Percentiles rank a stretch among this genome's conserved stretches.
These are phyloP conservation scores for Tetramorium simillimum DNA, from an alignment of 1,140 invertebrate species.

Conservation along the genomic window DNA sequence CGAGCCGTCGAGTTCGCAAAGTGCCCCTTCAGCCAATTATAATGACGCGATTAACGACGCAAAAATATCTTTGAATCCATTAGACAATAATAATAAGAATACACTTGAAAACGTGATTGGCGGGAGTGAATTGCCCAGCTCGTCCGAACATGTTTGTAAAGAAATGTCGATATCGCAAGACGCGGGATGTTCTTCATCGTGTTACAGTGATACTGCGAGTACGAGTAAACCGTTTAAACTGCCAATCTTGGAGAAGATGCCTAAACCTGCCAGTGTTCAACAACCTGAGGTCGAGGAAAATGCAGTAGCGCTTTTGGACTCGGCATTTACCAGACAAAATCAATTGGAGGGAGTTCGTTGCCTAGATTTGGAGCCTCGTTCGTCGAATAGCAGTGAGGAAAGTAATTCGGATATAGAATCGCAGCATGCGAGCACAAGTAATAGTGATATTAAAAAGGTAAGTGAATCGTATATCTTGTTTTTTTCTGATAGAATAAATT, in stretches of 20 bases:
- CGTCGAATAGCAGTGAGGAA: conserved; percentile 81
- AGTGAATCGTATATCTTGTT: neutral
- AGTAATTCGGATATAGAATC: conserved; percentile 84
- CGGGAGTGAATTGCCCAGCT: conserved; percentile 28
- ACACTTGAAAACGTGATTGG: conserved; percentile 43
- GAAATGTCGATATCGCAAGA: conserved; percentile 32
- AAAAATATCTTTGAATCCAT: conserved; percentile 33
- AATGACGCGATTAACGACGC: conserved; percentile 33
- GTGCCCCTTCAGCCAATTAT: neutral
- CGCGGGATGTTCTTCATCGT: conserved; percentile 28
- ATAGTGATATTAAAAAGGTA: conserved; percentile 70
- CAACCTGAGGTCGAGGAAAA: conserved; percentile 78
- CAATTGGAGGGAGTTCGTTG: conserved; percentile 72
- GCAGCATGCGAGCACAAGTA: conserved; percentile 75
- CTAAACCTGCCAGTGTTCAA: conserved; percentile 78
- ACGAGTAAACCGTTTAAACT: conserved; percentile 79
- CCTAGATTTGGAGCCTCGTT: conserved; percentile 78
- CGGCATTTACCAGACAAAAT: conserved; percentile 68
- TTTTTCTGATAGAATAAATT: neutral
- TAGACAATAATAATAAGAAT: conserved; percentile 66
- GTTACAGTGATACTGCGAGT: conserved; percentile 64
- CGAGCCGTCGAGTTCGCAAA: conserved; percentile 29
- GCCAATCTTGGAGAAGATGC: conserved; percentile 81
- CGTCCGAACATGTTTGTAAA: conserved; percentile 37
- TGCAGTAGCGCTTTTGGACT: conserved; percentile 74